Conservation (phyloP, 2,797 vertebrate genomes). For the Rachycentron canadum region DNA sequence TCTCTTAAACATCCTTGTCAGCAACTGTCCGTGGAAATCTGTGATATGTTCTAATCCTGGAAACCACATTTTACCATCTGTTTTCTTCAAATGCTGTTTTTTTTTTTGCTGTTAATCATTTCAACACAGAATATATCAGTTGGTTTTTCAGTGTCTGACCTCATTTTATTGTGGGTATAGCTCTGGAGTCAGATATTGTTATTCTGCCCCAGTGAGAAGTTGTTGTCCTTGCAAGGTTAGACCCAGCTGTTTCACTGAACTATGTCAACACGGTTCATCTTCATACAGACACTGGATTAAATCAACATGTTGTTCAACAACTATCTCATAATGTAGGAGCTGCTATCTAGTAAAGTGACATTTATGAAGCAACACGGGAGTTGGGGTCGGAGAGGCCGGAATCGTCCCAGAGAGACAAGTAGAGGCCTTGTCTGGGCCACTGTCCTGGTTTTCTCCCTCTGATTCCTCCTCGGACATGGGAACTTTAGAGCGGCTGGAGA, state of each 20-base stretch:
- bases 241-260: slow-evolving; percentile 45
- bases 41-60: slow-evolving; percentile 11
- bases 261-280: slow-evolving; percentile 32
- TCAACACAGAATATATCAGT: slow-evolving; percentile 16
- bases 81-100: slow-evolving; percentile 6
- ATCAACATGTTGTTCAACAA: slow-evolving; percentile 1
- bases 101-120: slow-evolving; percentile 7
- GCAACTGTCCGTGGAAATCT: slow-evolving; percentile 1
- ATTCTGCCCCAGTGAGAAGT: slow-evolving; percentile 56
- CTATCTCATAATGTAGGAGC: slow-evolving; percentile 44
- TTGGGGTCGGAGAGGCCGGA: slow-evolving; percentile 11
- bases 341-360: slow-evolving; percentile 54
- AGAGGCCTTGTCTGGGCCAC: slow-evolving; percentile 40
- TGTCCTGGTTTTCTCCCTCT: slow-evolving; percentile 43
- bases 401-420: slow-evolving; percentile 41
- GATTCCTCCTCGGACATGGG: slow-evolving; percentile 49
- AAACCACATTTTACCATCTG: slow-evolving; percentile 21
- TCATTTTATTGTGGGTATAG: slow-evolving; percentile 36
- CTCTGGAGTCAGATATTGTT: slow-evolving; percentile 42
- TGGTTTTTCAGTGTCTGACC: slow-evolving; percentile 41
- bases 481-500: slow-evolving; percentile 41
- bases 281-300: slow-evolving; percentile 1
- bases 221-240: slow-evolving; percentile 41
- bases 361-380: slow-evolving; percentile 43
- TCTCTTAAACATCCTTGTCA: slow-evolving; percentile 32